Evolutionary conservation across 2,888 invertebrate species (phyloP).

Genomic region (Lasioglossum malachurum): DNA sequence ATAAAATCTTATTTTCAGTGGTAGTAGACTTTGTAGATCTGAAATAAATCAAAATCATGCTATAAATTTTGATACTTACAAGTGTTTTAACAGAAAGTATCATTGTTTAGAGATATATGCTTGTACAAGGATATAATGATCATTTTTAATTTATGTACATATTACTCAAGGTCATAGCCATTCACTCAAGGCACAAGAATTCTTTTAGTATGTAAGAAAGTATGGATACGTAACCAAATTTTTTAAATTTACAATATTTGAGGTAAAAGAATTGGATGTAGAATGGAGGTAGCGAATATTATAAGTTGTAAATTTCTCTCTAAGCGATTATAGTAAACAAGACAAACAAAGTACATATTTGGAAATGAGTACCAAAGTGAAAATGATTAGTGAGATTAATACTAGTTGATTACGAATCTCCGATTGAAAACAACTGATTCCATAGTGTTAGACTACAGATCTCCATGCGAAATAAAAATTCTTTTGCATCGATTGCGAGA

Average conservation of each 20-base stretch:
- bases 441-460: too few relatives aligned
- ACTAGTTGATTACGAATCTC: not conserved
- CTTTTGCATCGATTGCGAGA: too few relatives aligned
- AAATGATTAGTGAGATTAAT: not conserved
- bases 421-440: not conserved
- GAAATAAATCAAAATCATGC: too few relatives aligned
- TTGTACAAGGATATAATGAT: not conserved
- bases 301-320: not conserved
- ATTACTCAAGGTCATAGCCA: not conserved
- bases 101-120: not conserved
- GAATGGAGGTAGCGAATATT: not conserved
- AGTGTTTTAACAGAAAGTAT: not conserved
- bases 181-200: not conserved
- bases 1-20: too few relatives aligned
- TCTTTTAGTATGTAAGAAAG: not conserved
- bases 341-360: not conserved
- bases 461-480: too few relatives aligned
- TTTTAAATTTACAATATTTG: not conserved
- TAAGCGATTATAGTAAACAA: not conserved
- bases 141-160: not conserved
- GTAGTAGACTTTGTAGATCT: too few relatives aligned
- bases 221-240: not conserved
- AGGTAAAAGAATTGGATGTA: not conserved
- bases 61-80: too few relatives aligned
- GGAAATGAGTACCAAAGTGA: not conserved